phyloP scores from a whole-genome alignment of 2,888 invertebrate genomes.

The Rapana venosa region DNA sequence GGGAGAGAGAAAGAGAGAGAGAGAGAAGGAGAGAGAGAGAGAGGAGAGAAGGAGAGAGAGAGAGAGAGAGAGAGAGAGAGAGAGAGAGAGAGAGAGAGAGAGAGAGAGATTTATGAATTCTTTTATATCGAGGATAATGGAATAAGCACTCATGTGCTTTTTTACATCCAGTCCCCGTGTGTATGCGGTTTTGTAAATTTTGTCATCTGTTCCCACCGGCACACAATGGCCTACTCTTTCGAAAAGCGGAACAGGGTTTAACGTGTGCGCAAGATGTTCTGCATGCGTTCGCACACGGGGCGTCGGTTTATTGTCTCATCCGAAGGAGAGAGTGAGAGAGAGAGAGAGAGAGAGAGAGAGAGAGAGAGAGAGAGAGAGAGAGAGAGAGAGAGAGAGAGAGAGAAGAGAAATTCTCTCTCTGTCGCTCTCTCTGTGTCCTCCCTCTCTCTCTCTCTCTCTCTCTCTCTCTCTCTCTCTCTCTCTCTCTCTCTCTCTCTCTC shows the following conservation, averaged over 20 bases:
- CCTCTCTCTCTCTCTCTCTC: not conserved
- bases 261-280: too few relatives aligned
- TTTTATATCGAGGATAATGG: too few relatives aligned
- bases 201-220: too few relatives aligned
- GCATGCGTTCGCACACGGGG: too few relatives aligned
- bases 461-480: not conserved
- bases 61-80: not conserved
- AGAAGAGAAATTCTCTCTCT: not conserved
- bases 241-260: too few relatives aligned
- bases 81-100: not conserved
- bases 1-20: not conserved
- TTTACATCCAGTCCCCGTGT: too few relatives aligned
- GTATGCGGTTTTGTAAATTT: too few relatives aligned
- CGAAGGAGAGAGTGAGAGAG: not conserved
- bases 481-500: not conserved
- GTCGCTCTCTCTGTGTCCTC: not conserved
- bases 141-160: too few relatives aligned
- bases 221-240: too few relatives aligned
- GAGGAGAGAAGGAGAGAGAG: slow-evolving; percentile 1
- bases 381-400: too few relatives aligned
- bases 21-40: not conserved
- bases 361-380: not conserved
- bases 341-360: not conserved
- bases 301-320: too few relatives aligned
- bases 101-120: too few relatives aligned